Evolutionary conservation across 2,113 vertebrate species (phyloP).

Genomic region (Castor canadensis): DNA sequence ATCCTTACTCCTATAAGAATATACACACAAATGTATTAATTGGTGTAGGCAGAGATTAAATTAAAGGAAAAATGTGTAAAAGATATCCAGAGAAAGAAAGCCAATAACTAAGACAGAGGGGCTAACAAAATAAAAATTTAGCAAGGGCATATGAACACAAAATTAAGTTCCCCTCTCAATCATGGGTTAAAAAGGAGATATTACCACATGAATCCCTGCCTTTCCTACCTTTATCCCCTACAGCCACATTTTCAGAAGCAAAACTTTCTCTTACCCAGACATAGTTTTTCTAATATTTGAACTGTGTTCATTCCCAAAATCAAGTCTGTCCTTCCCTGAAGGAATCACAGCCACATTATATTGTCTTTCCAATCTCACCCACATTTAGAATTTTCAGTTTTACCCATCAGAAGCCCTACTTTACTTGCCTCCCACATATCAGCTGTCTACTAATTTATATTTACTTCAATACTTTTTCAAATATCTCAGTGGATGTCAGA

Average conservation of each 20-base stretch:
- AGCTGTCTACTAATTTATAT: too few species aligned
- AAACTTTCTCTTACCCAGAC: background rate
- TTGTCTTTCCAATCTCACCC: background rate
- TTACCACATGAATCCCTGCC: background rate
- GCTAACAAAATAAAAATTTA: background rate
- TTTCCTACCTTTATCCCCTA: too few species aligned
- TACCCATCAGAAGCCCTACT: background rate
- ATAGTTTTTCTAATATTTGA: background rate
- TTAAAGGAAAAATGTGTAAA: background rate
- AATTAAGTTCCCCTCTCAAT: background rate
- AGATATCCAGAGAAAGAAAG: background rate
- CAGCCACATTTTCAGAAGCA: background rate
- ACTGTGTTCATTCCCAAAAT: too few species aligned
- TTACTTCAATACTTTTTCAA: slow-evolving; percentile 45
- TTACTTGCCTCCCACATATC: too few species aligned
- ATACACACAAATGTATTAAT: background rate
- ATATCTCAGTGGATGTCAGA: background rate
- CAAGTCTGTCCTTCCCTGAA: background rate
- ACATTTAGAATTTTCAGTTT: background rate
- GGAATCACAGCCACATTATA: background rate
- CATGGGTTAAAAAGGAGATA: background rate
- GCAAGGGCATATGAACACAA: background rate
- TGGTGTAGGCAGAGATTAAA: background rate
- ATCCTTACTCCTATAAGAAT: background rate
- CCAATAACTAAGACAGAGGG: background rate